Conservation (phyloP, 37 sponge, comb jelly and placozoan species). For the Eunapius fragilis region DNA sequence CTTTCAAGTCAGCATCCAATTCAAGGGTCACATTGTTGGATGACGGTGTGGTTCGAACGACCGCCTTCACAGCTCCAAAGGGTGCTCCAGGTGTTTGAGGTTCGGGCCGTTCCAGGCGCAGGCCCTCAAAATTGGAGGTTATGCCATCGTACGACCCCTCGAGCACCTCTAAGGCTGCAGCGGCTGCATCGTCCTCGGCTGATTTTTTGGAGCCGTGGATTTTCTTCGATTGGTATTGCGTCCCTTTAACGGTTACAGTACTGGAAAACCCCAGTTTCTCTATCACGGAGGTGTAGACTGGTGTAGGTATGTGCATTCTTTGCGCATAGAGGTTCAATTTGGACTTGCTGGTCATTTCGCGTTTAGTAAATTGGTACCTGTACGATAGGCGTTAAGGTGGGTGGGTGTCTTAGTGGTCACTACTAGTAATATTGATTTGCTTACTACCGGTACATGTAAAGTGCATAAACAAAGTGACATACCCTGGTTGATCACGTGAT, state of each 20-base stretch:
- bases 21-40: neutral
- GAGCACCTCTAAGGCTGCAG: slow-evolving; percentile 30
- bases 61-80: no score
- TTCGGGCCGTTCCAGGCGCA: no score
- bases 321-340: slow-evolving; percentile 56
- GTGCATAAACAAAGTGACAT: no score
- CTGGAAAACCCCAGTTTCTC: slow-evolving; percentile 13
- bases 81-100: no score
- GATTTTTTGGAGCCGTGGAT: slow-evolving; percentile 39
- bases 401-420: no score
- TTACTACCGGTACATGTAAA: no score
- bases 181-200: slow-evolving; percentile 71
- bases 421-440: no score
- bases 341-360: slow-evolving; percentile 45
- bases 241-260: slow-evolving; percentile 7
- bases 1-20: neutral
- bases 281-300: slow-evolving; percentile 22
- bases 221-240: neutral
- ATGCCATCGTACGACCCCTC: no score
- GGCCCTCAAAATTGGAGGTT: no score
- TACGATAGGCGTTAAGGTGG: no score
- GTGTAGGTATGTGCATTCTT: slow-evolving; percentile 10
- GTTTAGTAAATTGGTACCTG: neutral
- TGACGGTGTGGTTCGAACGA: no score
- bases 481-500: no score